Evolutionary conservation across 2,113 vertebrate species (phyloP), one percentile per base, ranked within the genome.

Genomic region (Heterotilapia buettikoferi): DNA sequence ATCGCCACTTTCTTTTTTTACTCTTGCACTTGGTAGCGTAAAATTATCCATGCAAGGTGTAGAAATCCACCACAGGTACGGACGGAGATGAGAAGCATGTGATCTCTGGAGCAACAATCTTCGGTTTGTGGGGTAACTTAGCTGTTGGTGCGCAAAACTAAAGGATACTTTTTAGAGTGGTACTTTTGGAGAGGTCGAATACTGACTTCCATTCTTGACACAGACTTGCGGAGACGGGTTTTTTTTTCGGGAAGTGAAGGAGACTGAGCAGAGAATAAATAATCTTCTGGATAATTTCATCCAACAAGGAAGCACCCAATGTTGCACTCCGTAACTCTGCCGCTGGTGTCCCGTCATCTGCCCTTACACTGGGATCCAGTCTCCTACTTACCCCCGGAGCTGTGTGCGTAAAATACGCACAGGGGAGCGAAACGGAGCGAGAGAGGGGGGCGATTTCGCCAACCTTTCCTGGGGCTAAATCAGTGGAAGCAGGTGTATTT

Each of bases 401-500:
- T 89, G 79, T 92, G 92, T 91, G 95, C 94, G 93, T 97, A 96
- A 96, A 96, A 91, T 94, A 94, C 95, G 94, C 94, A 85, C 92
- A 86, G 89, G 45, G 83, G 68, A 68, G 85, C 88, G 85, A 86
- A 76, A 78, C 85, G n/a, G 47, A 50, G 38, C 52, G 56, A 40
- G 84, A 81, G 87, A 83, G 87, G 88, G 90, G 84, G 92, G 90
- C 89, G 91, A 90, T 84, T 86, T 88, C 86, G 84, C 92, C 95
- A 86, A 92, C 90, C 88, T 95, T 95, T 92, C 92, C 92, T 29
- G 93, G 91, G 90, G 92, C 94, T 94, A 91, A 94, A 88, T 94
- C 94, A 90, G 94, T 95, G 96, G 94, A 96, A 95, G 96, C 97
- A 97, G 97, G 96, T 97, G 97, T 94, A 96, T 96, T 93, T 92